These are phyloP conservation scores for Mimas tiliae DNA, from an alignment of 2,888 invertebrate genomes.

Conservation along the genomic window DNA sequence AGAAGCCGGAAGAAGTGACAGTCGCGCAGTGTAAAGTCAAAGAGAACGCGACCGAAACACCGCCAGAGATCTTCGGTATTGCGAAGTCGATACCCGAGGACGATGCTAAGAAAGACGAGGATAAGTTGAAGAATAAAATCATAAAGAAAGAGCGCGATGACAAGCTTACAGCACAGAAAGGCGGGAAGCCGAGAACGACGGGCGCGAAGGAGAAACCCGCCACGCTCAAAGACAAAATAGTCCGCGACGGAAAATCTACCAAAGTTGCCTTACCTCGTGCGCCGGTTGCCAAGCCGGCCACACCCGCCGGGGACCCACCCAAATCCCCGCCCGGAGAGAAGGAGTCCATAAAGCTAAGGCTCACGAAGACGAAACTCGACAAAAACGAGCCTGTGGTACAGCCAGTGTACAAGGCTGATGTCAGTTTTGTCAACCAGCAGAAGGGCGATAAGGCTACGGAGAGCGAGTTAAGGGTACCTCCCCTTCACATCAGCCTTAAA, in stretches of 20 bases:
- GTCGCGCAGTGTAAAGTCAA: slow-evolving; percentile 70
- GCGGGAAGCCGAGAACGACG: slow-evolving; percentile 68
- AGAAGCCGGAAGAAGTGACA: slow-evolving; percentile 82
- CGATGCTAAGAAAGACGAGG: slow-evolving; percentile 56
- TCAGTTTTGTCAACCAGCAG: slow-evolving; percentile 88
- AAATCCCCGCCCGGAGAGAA: slow-evolving; percentile 75
- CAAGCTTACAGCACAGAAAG: slow-evolving; percentile 66
- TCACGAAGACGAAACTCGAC: slow-evolving; percentile 87
- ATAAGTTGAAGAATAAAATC: slow-evolving; percentile 48
- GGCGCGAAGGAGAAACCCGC: slow-evolving; percentile 74
- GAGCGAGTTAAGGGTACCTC: slow-evolving; percentile 92
- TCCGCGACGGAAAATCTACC: slow-evolving; percentile 69
- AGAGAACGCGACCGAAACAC: slow-evolving; percentile 65
- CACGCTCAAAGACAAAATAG: slow-evolving; percentile 71
- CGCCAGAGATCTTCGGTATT: slow-evolving; percentile 84
- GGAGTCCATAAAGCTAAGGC: slow-evolving; percentile 92
- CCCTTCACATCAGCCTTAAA: slow-evolving; percentile 93
- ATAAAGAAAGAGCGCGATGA: slow-evolving; percentile 59
- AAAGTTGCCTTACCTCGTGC: slow-evolving; percentile 73
- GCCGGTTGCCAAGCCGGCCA: slow-evolving; percentile 52
- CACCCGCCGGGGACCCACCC: slow-evolving; percentile 58
- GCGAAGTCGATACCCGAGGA: slow-evolving; percentile 71
- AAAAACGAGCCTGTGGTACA: slow-evolving; percentile 92
- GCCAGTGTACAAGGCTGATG: slow-evolving; percentile 92
- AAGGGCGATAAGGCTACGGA: slow-evolving; percentile 83